Percentiles rank a stretch among this genome's conserved stretches.
Evolutionary conservation across 2,113 vertebrate genomes (phyloP).

Genomic region (Leptosomus discolor): DNA sequence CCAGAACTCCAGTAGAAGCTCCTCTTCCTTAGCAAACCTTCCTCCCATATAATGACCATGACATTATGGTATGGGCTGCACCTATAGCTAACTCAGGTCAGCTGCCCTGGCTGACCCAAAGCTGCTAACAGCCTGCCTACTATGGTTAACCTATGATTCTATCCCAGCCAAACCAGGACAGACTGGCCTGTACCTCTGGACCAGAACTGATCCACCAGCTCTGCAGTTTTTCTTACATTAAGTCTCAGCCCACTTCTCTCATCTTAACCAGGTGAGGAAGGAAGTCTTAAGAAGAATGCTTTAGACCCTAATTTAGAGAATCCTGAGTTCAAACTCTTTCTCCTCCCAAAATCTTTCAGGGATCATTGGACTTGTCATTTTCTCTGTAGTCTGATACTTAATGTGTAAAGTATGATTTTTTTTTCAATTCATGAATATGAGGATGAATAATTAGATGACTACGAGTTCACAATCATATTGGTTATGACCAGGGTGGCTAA

Average conservation of each 20-base stretch:
- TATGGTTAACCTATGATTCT: no score
- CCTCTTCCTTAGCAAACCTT: no score
- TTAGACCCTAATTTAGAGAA: not conserved
- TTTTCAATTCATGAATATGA: not conserved
- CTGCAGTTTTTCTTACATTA: not conserved
- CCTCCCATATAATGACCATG: no score
- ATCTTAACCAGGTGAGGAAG: not conserved
- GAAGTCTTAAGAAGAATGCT: not conserved
- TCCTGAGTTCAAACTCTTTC: not conserved
- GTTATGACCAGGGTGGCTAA: not conserved
- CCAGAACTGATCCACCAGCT: not conserved
- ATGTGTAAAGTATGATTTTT: not conserved
- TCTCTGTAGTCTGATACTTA: not conserved
- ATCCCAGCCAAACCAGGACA: no score
- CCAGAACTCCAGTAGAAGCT: no score
- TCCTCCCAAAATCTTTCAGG: not conserved
- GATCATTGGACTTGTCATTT: not conserved
- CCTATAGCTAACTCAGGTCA: no score
- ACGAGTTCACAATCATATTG: not conserved
- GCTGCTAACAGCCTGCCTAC: no score
- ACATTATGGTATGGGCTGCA: no score
- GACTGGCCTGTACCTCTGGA: not conserved
- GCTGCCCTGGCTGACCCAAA: no score
- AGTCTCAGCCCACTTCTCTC: not conserved
- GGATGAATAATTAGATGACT: not conserved